These are phyloP conservation scores for Pseudanteris insignis DNA, from an alignment of 2,888 invertebrate species.

Conservation along the genomic window DNA sequence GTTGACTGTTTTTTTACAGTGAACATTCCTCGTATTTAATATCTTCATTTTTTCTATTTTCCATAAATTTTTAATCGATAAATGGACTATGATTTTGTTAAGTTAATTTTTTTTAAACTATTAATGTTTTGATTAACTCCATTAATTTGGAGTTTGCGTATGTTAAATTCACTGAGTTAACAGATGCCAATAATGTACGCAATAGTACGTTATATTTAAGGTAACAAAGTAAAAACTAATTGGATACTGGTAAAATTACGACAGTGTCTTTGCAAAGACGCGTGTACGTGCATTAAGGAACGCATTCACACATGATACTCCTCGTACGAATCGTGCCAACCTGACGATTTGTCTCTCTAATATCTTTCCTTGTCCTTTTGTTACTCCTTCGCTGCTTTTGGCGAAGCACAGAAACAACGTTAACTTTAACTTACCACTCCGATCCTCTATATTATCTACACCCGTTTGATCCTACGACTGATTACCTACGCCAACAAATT, in stretches of 20 bases:
- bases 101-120: no score
- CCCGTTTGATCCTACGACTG: constrained; percentile 43
- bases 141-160: no score
- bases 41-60: no score
- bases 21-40: no score
- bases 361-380: constrained; percentile 49
- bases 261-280: constrained; percentile 1
- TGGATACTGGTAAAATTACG: constrained; percentile 10
- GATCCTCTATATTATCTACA: constrained; percentile 34
- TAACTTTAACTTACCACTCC: constrained; percentile 39
- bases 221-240: constrained; percentile 17
- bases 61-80: no score
- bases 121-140: no score
- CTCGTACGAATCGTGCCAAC: constrained; percentile 42
- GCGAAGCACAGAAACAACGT: constrained; percentile 35
- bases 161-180: no score
- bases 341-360: constrained; percentile 62
- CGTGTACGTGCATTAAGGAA: constrained; percentile 33
- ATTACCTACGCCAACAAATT: constrained; percentile 54
- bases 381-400: constrained; percentile 43
- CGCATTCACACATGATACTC: constrained; percentile 38
- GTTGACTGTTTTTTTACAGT: no score
- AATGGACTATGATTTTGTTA: no score
- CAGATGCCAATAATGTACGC: no score
- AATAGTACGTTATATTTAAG: no score